These are phyloP conservation scores for Sinocyclocheilus anophthalmus DNA, from an alignment of 2,113 vertebrate species.

Conservation along the genomic window DNA sequence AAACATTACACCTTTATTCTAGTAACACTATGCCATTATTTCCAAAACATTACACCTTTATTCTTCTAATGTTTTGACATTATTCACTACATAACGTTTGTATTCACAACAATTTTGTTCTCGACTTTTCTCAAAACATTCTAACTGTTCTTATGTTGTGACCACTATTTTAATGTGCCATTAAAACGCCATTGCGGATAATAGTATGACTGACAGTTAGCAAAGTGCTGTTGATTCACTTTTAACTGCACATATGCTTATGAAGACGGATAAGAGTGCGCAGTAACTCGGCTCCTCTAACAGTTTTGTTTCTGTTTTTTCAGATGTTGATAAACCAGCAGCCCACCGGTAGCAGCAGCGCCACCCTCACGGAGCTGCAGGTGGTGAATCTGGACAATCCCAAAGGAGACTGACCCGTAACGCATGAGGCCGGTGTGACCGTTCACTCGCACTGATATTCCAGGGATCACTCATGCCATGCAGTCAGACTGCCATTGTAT, in stretches of 20 bases:
- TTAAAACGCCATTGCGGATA: not conserved
- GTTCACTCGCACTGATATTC: not conserved
- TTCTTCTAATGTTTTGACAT: not conserved
- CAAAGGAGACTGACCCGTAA: constrained; percentile 84
- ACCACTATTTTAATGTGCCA: not conserved
- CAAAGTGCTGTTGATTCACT: not conserved
- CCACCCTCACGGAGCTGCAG: constrained; percentile 91
- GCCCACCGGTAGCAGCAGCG: constrained; percentile 74
- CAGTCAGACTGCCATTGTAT: constrained; percentile 54
- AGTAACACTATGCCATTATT: not conserved
- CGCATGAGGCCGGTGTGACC: not conserved
- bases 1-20: not conserved
- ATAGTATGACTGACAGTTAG: not conserved
- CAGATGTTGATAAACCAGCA: constrained; percentile 97
- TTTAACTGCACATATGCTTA: too few species aligned
- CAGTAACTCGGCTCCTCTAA: not conserved
- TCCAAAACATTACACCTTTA: not conserved
- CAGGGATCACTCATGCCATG: constrained; percentile 38
- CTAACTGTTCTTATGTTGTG: not conserved
- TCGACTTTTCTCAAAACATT: not conserved
- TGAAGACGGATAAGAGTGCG: not conserved
- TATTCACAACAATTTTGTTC: not conserved
- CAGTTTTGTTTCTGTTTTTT: constrained; percentile 1
- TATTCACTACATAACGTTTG: not conserved
- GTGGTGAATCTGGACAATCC: constrained; percentile 90